These are phyloP conservation scores for Nephrotoma guestfalica DNA, from an alignment of 2,888 invertebrate genomes.

Conservation along the genomic window DNA sequence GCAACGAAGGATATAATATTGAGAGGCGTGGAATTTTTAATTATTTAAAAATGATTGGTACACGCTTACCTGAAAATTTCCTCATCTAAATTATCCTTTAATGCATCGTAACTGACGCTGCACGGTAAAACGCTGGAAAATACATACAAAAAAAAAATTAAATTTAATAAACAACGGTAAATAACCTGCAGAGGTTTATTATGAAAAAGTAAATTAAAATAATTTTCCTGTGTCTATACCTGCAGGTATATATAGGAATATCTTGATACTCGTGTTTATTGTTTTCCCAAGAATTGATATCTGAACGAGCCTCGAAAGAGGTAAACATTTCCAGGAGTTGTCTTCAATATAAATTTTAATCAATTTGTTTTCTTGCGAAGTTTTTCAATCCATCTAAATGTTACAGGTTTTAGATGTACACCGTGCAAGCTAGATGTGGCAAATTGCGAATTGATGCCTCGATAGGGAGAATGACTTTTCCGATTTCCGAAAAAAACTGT, in stretches of 20 bases:
- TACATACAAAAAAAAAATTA: neutral
- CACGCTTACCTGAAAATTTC: constrained; percentile 26
- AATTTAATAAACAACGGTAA: neutral
- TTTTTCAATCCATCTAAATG: no score
- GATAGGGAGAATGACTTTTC: no score
- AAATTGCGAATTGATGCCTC: no score
- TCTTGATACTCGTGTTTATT: neutral
- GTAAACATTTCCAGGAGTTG: no score
- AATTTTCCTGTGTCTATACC: neutral
- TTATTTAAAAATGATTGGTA: neutral
- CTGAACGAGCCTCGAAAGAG: no score
- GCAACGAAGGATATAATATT: neutral
- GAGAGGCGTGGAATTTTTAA: neutral
- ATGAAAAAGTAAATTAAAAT: constrained; percentile 3
- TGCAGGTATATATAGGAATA: neutral
- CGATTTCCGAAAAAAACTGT: no score
- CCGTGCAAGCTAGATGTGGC: no score
- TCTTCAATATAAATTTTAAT: no score
- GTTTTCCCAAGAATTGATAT: no score
- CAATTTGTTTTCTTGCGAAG: no score
- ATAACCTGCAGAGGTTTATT: constrained; percentile 4
- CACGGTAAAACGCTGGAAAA: constrained; percentile 43
- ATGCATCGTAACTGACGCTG: constrained; percentile 37
- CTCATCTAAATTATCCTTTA: constrained; percentile 21
- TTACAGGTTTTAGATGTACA: no score